phyloP scores from a whole-genome alignment of 2,797 vertebrate genomes.

The Sylvia borin region DNA sequence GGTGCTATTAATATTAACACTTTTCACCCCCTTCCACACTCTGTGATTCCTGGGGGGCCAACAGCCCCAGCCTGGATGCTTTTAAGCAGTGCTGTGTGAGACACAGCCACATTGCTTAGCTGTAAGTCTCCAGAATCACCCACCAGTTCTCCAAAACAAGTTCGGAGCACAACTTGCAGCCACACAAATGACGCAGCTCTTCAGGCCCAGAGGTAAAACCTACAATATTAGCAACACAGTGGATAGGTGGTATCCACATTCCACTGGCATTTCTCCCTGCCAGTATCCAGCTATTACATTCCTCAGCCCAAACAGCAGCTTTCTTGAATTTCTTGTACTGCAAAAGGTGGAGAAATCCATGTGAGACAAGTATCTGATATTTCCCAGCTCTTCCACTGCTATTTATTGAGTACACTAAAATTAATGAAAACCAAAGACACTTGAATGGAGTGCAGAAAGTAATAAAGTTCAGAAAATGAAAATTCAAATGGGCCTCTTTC shows the following conservation, averaged over 20 bases:
- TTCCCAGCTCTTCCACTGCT: not conserved
- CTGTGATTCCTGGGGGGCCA: not conserved
- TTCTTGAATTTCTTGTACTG: not conserved
- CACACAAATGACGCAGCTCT: not conserved
- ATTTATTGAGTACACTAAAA: conserved; percentile 33
- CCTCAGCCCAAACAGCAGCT: not conserved
- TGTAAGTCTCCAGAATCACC: not conserved
- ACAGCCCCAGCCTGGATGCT: not conserved
- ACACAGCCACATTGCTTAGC: not conserved
- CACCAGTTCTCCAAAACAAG: conserved; percentile 27
- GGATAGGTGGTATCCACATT: conserved; percentile 14
- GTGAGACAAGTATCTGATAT: not conserved
- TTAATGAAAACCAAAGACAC: conserved; percentile 19
- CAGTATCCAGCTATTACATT: not conserved
- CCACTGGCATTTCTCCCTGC: not conserved
- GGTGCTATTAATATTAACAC: not conserved
- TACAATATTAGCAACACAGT: not conserved
- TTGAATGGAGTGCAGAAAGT: not conserved
- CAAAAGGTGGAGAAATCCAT: not conserved
- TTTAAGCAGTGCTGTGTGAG: not conserved
- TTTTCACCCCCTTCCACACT: not conserved
- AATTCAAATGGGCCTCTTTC: not conserved
- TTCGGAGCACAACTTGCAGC: not conserved
- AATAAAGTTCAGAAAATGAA: not conserved
- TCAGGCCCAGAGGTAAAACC: conserved; percentile 3